Conservation (phyloP, 1,140 invertebrate genomes). For the Drosophila repletoides region DNA sequence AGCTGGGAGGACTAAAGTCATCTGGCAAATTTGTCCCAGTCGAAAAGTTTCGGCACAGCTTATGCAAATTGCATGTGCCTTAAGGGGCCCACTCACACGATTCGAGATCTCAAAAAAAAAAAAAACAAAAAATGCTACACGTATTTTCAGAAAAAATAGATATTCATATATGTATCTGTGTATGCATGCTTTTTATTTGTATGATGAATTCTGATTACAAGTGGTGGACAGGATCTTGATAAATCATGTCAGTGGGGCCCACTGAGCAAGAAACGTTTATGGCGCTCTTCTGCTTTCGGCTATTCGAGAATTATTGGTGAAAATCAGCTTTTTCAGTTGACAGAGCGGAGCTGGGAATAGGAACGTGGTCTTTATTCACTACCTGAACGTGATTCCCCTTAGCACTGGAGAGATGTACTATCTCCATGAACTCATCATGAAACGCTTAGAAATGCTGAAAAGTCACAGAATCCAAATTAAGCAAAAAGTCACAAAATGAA, state of each 20-base stretch:
- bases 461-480: not conserved
- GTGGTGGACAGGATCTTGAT: no score
- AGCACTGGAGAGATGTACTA: not conserved
- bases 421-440: no score
- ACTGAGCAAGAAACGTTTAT: not conserved
- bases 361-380: not conserved
- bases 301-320: no score
- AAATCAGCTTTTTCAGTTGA: no score
- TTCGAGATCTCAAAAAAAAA: not conserved
- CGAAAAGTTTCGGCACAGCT: slow-evolving; percentile 18
- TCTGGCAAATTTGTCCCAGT: slow-evolving; percentile 15
- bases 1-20: slow-evolving; percentile 14
- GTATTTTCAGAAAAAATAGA: no score
- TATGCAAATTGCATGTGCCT: slow-evolving; percentile 14
- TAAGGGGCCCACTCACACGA: not conserved
- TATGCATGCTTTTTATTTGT: no score
- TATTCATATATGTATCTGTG: no score
- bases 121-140: not conserved
- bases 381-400: slow-evolving; percentile 1
- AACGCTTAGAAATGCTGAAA: not conserved
- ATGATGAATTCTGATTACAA: no score
- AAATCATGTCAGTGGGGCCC: no score
- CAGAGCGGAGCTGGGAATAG: not conserved
- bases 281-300: not conserved
- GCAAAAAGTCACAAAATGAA: not conserved